phyloP scores from a whole-genome alignment of 2,797 vertebrate species.

The Epinephelus coioides region DNA sequence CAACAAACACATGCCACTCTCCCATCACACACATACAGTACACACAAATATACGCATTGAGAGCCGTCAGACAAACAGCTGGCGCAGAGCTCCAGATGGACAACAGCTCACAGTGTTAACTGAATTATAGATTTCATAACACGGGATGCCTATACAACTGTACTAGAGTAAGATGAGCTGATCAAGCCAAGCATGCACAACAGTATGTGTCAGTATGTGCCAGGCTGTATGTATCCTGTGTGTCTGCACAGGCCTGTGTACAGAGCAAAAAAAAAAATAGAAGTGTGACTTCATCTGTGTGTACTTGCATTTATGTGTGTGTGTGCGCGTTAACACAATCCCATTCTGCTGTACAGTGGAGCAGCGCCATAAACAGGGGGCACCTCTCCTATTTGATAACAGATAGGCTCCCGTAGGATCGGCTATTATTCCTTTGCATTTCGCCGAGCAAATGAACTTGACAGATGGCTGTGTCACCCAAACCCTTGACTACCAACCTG shows the following conservation, averaged over 20 bases:
- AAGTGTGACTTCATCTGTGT: slow-evolving; percentile 44
- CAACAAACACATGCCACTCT: slow-evolving; percentile 58
- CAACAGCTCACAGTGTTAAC: slow-evolving; percentile 88
- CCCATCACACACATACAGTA: slow-evolving; percentile 42
- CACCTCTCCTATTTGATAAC: slow-evolving; percentile 91
- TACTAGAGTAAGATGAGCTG: slow-evolving; percentile 76
- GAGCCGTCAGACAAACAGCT: slow-evolving; percentile 64
- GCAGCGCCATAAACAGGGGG: slow-evolving; percentile 79
- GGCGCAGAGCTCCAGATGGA: slow-evolving; percentile 66
- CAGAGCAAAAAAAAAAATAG: slow-evolving; percentile 6
- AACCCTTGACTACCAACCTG: slow-evolving; percentile 99
- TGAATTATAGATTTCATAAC: slow-evolving; percentile 91
- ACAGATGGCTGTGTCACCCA: slow-evolving; percentile 99
- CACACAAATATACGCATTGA: slow-evolving; percentile 44
- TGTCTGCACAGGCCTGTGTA: slow-evolving; percentile 19
- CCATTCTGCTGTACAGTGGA: slow-evolving; percentile 68
- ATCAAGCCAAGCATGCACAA: slow-evolving; percentile 73
- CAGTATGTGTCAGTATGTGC: slow-evolving; percentile 53
- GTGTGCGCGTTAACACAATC: slow-evolving; percentile 42
- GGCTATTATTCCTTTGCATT: slow-evolving; percentile 98
- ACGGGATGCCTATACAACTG: slow-evolving; percentile 85
- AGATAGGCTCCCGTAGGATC: slow-evolving; percentile 94
- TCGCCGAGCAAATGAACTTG: slow-evolving; percentile 99
- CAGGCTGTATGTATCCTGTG: slow-evolving; percentile 12
- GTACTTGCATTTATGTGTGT: slow-evolving; percentile 28